Conservation (phyloP, 2,888 invertebrate species). For the Dioctria linearis region DNA sequence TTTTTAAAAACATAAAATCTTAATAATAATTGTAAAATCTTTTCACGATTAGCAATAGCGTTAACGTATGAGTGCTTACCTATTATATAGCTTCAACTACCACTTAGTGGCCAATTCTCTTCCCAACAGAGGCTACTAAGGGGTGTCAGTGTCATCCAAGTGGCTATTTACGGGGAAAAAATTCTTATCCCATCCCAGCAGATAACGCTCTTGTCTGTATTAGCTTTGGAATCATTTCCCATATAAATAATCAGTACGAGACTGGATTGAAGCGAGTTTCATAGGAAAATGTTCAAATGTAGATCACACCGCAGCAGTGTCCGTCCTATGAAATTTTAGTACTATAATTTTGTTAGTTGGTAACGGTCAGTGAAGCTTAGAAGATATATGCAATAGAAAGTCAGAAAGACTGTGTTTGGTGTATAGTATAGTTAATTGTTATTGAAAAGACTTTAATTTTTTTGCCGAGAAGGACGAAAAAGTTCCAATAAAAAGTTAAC, state of each 20-base stretch:
- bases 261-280: slow-evolving; percentile 17
- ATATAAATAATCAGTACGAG: slow-evolving; percentile 49
- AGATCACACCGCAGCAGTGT: slow-evolving; percentile 10
- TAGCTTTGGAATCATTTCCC: slow-evolving; percentile 17
- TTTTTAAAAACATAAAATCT: not conserved
- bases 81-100: too few species aligned
- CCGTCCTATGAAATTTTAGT: too few species aligned
- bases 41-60: slow-evolving; percentile 18
- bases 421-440: not conserved
- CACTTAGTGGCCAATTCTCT: too few species aligned
- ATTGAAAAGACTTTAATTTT: too few species aligned
- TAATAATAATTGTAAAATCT: not conserved
- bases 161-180: slow-evolving; percentile 15
- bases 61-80: slow-evolving; percentile 16
- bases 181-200: not conserved
- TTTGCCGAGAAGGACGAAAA: too few species aligned
- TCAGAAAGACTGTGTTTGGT: slow-evolving; percentile 9
- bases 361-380: slow-evolving; percentile 38
- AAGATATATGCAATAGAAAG: not conserved
- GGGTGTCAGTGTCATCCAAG: too few species aligned
- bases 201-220: slow-evolving; percentile 27
- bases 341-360: slow-evolving; percentile 9
- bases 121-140: too few species aligned
- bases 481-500: not conserved
- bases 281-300: slow-evolving; percentile 42